Evolutionary conservation across 2,113 vertebrate species (phyloP).

Genomic region (Fregetta grallaria): DNA sequence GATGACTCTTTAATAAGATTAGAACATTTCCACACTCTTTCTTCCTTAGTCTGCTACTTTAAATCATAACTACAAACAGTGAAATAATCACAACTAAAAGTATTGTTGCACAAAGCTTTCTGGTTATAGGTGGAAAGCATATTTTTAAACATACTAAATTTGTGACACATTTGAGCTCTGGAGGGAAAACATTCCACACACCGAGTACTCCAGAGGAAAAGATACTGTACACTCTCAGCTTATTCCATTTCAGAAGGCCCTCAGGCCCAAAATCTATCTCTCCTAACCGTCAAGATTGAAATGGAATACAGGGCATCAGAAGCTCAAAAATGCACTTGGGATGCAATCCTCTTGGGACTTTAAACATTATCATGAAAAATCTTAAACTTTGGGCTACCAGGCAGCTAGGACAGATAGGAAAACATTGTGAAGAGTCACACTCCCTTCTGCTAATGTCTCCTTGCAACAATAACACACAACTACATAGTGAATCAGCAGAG

Average conservation of each 20-base stretch:
- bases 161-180: background rate
- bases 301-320: background rate
- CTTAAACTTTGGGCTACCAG: background rate
- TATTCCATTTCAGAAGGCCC: conserved; percentile 10
- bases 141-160: background rate
- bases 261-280: background rate
- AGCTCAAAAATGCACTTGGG: conserved; percentile 6
- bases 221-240: background rate
- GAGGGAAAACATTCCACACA: background rate
- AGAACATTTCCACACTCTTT: background rate
- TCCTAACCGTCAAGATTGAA: background rate
- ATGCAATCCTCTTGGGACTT: background rate
- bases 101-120: background rate
- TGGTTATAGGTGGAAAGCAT: background rate
- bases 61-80: background rate
- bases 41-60: background rate
- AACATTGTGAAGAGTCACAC: background rate
- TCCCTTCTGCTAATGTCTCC: background rate
- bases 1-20: background rate
- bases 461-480: background rate
- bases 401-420: background rate
- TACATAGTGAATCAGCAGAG: background rate
- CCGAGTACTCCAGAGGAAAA: background rate
- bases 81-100: background rate
- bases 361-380: background rate